Conservation (phyloP, 1,140 invertebrate species). For the Macrotrachela quadricornifera region DNA sequence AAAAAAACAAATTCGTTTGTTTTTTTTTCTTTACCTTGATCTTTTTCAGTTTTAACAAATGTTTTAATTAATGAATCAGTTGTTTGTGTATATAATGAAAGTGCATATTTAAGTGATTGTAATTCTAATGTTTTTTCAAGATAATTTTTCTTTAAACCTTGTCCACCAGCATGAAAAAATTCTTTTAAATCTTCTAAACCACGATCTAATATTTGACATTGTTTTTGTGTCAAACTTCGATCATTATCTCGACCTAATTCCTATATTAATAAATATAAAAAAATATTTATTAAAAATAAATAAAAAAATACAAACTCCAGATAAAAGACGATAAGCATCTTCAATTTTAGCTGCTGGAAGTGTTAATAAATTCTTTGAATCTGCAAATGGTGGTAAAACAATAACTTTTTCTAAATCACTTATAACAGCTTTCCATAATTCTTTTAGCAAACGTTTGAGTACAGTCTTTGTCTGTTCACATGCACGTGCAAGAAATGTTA, state of each 20-base stretch:
- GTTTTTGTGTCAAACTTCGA: conserved; percentile 59
- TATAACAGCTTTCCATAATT: conserved; percentile 98
- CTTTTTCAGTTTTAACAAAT: conserved; percentile 81
- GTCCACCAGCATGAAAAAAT: conserved; percentile 94
- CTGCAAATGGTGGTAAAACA: conserved; percentile 58
- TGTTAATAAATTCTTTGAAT: conserved; percentile 13
- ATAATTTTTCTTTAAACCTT: conserved; percentile 97
- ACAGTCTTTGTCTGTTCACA: conserved; percentile 99
- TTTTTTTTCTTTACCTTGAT: conserved; percentile 52
- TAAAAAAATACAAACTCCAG: not conserved
- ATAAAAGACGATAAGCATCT: conserved; percentile 15
- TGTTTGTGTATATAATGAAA: conserved; percentile 95
- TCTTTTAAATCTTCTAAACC: conserved; percentile 94
- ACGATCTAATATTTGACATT: conserved; percentile 90
- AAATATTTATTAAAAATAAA: not conserved
- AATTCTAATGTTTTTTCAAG: conserved; percentile 90
- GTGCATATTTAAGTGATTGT: conserved; percentile 81
- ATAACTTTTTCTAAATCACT: conserved; percentile 93
- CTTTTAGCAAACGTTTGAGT: conserved; percentile 85
- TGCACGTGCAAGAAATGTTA: conserved; percentile 82
- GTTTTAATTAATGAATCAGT: conserved; percentile 97
- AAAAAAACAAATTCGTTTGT: not conserved
- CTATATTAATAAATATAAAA: not conserved
- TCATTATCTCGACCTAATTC: not conserved
- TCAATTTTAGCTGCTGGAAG: conserved; percentile 30